phyloP scores from a whole-genome alignment of 2,113 vertebrate species.

The Argyrosomus japonicus region DNA sequence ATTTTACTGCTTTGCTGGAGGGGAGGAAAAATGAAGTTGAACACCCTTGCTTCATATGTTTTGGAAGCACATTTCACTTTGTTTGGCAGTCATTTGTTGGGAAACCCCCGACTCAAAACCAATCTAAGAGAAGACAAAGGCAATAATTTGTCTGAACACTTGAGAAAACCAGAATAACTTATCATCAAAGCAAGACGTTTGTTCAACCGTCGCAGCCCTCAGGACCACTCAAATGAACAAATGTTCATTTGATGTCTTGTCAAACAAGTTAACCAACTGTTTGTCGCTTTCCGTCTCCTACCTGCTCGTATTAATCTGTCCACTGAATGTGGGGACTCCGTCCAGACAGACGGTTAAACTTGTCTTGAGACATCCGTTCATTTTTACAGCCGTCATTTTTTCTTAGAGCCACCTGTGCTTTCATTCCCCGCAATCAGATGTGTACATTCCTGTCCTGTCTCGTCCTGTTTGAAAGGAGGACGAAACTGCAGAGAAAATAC shows the following conservation, averaged over 20 bases:
- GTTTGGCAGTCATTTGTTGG: neutral
- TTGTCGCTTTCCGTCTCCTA: neutral
- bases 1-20: too few relatives aligned
- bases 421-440: neutral
- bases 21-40: too few relatives aligned
- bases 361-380: neutral
- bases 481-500: neutral
- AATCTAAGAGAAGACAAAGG: neutral
- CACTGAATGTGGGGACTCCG: too few relatives aligned
- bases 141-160: neutral
- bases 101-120: neutral
- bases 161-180: neutral
- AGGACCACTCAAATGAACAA: neutral
- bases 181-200: neutral
- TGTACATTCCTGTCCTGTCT: slow-evolving; percentile 43
- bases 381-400: neutral
- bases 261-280: neutral
- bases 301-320: too few relatives aligned
- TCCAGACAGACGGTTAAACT: neutral
- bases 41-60: neutral
- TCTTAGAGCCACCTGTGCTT: slow-evolving; percentile 1
- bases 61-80: neutral
- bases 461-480: slow-evolving; percentile 26
- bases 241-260: neutral
- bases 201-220: neutral